Percentiles rank a stretch among this genome's conserved stretches.
phyloP scores from a whole-genome alignment of 2,113 vertebrate species.

The Paedocypris sp. region DNA sequence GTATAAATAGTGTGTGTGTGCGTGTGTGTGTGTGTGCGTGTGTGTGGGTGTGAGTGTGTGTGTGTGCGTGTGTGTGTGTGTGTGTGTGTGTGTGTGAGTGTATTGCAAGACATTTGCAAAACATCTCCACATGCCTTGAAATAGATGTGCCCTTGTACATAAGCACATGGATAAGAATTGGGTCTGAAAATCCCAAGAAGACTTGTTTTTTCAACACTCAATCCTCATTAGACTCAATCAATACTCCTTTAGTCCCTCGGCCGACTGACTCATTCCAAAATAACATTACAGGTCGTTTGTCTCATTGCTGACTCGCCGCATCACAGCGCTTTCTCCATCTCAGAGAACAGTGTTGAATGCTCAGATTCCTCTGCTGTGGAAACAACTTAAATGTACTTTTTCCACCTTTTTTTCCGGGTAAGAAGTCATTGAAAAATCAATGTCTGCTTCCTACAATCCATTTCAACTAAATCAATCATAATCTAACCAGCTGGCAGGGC shows the following conservation, averaged over 20 bases:
- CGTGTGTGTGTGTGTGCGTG: no score
- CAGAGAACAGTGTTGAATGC: conserved; percentile 21
- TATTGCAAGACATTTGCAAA: no score
- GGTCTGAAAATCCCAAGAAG: conserved; percentile 66
- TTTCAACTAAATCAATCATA: conserved; percentile 97
- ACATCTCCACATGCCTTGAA: no score
- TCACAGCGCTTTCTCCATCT: conserved; percentile 63
- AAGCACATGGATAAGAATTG: conserved; percentile 63
- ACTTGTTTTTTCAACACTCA: conserved; percentile 87
- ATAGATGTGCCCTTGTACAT: conserved; percentile 46
- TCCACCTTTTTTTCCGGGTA: no score
- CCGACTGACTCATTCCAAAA: conserved; percentile 96
- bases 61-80: no score
- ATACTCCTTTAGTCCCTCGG: conserved; percentile 94
- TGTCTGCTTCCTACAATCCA: conserved; percentile 95
- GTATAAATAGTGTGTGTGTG: no score
- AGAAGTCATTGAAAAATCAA: conserved; percentile 99
- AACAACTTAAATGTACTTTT: conserved; percentile 96
- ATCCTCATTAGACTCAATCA: conserved; percentile 96
- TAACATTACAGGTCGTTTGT: conserved; percentile 96
- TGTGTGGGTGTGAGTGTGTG: no score
- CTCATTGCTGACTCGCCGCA: conserved; percentile 84
- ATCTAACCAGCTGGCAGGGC: conserved; percentile 70
- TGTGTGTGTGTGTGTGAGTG: no score
- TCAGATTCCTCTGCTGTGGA: conserved; percentile 77